Conservation (phyloP, 2,113 vertebrate species). For the Pteronura brasiliensis region DNA sequence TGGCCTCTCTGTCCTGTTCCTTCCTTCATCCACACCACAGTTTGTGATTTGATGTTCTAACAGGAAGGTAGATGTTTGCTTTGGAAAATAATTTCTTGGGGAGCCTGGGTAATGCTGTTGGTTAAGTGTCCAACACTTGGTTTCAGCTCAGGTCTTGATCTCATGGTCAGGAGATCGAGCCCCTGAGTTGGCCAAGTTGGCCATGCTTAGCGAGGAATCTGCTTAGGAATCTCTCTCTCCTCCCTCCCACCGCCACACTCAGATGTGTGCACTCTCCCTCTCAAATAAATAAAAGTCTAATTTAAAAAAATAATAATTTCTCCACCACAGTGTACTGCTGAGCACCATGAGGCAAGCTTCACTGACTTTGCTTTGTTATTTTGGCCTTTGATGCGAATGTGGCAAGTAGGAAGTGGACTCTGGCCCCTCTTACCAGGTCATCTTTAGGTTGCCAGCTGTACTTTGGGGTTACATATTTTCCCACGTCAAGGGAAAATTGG, state of each 20-base stretch:
- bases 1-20: not conserved
- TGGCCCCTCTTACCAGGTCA: not conserved
- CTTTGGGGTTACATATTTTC: not conserved
- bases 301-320: not conserved
- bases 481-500: not conserved
- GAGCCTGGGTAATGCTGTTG: not conserved
- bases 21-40: accelerated
- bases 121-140: not conserved
- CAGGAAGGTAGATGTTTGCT: not conserved
- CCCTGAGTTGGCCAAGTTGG: not conserved
- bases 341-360: not conserved
- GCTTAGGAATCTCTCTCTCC: not conserved
- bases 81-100: not conserved
- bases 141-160: not conserved
- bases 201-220: not conserved
- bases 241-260: accelerated
- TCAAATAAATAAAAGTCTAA: not conserved
- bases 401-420: not conserved
- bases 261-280: not conserved
- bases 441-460: not conserved
- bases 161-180: not conserved
- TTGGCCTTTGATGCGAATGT: accelerated
- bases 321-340: not conserved
- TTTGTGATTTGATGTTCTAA: not conserved
- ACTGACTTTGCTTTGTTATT: not conserved